Evolutionary conservation across 2,797 vertebrate species (phyloP), one percentile per base, ranked within the genome.

Genomic region (Benthosema pterotum): DNA sequence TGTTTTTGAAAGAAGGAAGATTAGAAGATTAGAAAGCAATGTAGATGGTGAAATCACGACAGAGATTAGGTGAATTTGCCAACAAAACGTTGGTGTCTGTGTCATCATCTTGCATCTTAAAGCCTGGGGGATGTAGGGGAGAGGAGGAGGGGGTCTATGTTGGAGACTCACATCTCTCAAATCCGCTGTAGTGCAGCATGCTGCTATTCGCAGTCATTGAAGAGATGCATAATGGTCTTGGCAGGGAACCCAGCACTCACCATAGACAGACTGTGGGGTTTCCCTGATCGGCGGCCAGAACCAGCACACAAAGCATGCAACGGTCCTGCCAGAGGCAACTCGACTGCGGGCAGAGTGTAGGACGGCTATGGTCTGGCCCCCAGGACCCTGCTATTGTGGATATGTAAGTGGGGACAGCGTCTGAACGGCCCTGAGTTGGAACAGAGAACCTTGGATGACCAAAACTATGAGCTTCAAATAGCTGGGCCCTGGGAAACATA

Each of bases 401-500:
- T 84, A 89, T 90, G 87, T 87, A 87, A 90, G 88, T 88, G 79
- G 85, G 87, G 88, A 89, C 87, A 88, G 79, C 84, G 88, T 87
- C 84, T 88, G 85, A 88, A 88, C 83, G 80, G 78, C 82, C 59
- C 80, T 78, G 79, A 89, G 85, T 75, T 89, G 87, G 89, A 90
- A 80, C 82, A 87, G 87, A 90, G 88, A 87, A 90, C 78, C 79
- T 86, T 86, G 78, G 83, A 91, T 84, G 88, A 91, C 89, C 91
- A 91, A 91, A 91, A 91, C 79, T 90, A 90, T 91, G 89, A 89
- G 88, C 91, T 91, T 88, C 87, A 92, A 91, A 92, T 92, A 92
- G 89, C 89, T 79, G 77, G 87, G 83, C 83, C 90, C 88, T 92
- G 91, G 90, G 91, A 92, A 92, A 91, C 89, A 90, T 89, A 81